Base-by-base conservation (phyloP, 2,113 vertebrate species). In the Lepus europaeus region DNA sequence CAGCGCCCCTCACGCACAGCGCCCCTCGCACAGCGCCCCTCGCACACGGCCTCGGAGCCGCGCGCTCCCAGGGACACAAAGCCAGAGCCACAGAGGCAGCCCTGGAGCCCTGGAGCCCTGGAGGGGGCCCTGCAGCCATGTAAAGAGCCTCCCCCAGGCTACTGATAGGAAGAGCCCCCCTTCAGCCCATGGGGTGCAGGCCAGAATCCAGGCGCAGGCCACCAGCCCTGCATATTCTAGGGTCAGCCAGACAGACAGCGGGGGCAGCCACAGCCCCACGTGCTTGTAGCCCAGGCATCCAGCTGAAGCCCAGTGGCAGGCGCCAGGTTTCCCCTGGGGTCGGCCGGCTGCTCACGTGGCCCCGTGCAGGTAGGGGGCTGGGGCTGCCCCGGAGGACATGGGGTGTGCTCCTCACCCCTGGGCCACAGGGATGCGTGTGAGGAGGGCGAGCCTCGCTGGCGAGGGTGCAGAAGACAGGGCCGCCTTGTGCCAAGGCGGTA, bases 401-500 rank as follows among this genome's bases (percentile, higher is more conserved):
- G 31, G 16, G 13, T 5, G 3, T 5, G 5, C 69, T 31, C 10
- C 22, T 53, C 6, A 4, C 25, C 74, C 5, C 7, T 25, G 31
- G 4, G 22, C 11, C 1, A 5, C 9, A 9, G 68, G 33, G 12
- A 12, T 0, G 39, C 31, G 12, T 49, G 27, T 5, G 27, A 27
- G 13, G 8, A 59, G 56, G 56, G 56, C 56, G 13, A 17, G 56
- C 49, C 63, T 49, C 68, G 0, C 25, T 7, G 63, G n/a, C 33
- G 29, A 20, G 76, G 88, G 59, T 29, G 27, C 82, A 4, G 31
- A 12, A 9, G 10, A 5, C 27, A 4, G 5, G 61, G 61, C 49
- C 76, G 9, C 11, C 63, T 51, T 16, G 16, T 7, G 33, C 6
- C 25, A 0, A 9, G 19, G 7, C 59, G 2, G 9, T 4, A 0